Percentiles rank a stretch among this genome's conserved stretches.
phyloP scores from a whole-genome alignment of 2,888 invertebrate genomes.

The Agrotis segetum region DNA sequence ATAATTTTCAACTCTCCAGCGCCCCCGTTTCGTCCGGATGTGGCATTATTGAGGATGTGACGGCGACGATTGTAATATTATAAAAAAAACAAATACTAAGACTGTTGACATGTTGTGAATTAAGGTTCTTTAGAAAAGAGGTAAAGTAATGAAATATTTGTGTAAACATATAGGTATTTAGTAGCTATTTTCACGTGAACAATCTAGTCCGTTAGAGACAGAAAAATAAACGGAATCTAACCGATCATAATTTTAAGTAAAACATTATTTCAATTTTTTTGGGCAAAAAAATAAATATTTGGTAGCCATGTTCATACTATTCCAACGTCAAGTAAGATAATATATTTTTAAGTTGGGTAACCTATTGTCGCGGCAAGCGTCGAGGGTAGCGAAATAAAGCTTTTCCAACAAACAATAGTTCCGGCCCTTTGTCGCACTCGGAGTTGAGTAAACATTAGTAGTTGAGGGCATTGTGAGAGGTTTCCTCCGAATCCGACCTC shows the following conservation, averaged over 20 bases:
- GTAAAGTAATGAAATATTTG: no score
- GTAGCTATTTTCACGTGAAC: no score
- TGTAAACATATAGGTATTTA: no score
- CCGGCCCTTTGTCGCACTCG: slow-evolving; percentile 89
- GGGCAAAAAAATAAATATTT: not conserved
- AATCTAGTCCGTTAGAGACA: not conserved
- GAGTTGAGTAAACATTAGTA: slow-evolving; percentile 90
- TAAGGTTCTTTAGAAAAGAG: not conserved
- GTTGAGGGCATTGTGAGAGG: slow-evolving; percentile 84
- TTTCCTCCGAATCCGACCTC: slow-evolving; percentile 64
- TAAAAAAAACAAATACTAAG: no score
- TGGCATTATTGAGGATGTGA: slow-evolving; percentile 77
- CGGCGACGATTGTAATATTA: slow-evolving; percentile 1
- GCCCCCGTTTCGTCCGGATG: slow-evolving; percentile 77
- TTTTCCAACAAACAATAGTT: slow-evolving; percentile 91
- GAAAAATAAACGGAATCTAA: not conserved
- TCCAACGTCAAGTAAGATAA: slow-evolving; percentile 81
- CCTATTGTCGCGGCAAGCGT: slow-evolving; percentile 88
- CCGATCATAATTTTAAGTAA: not conserved
- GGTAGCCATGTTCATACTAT: slow-evolving; percentile 66
- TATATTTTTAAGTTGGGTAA: slow-evolving; percentile 91
- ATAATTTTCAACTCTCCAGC: slow-evolving; percentile 90
- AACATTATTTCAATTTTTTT: not conserved
- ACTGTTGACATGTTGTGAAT: not conserved
- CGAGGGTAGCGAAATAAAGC: slow-evolving; percentile 90